Evolutionary conservation across 2,113 vertebrate species (phyloP).

Genomic region (Aldabrachelys gigantea): DNA sequence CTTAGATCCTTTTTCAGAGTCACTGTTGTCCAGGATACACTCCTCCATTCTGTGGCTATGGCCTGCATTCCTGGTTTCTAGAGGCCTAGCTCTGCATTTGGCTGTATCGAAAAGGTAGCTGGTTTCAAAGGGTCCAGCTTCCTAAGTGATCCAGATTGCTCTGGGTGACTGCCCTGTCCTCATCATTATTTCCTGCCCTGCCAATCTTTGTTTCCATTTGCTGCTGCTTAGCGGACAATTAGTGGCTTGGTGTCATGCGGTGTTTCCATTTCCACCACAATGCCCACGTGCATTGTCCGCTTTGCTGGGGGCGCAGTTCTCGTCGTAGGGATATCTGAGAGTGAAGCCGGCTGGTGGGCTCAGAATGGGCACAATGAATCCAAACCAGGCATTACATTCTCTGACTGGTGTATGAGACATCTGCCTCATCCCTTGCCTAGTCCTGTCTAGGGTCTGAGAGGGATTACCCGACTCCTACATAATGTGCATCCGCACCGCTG

Average conservation of each 20-base stretch:
- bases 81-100: too few species aligned
- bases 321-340: background rate
- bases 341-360: background rate
- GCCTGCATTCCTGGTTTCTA: background rate
- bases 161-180: background rate
- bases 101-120: background rate
- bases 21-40: background rate
- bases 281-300: background rate
- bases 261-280: background rate
- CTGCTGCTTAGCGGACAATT: background rate
- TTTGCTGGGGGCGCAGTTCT: background rate
- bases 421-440: background rate
- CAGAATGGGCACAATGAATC: background rate
- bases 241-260: too few species aligned
- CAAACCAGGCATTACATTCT: background rate
- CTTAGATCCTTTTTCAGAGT: background rate
- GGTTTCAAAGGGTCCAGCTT: background rate
- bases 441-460: background rate
- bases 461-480: background rate
- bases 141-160: background rate
- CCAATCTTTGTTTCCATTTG: too few species aligned
- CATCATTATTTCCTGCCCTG: background rate
- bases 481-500: background rate
- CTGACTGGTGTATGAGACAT: background rate
- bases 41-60: too few species aligned